These are phyloP conservation scores for Rhagonycha fulva DNA, from an alignment of 2,888 invertebrate genomes.

Conservation along the genomic window DNA sequence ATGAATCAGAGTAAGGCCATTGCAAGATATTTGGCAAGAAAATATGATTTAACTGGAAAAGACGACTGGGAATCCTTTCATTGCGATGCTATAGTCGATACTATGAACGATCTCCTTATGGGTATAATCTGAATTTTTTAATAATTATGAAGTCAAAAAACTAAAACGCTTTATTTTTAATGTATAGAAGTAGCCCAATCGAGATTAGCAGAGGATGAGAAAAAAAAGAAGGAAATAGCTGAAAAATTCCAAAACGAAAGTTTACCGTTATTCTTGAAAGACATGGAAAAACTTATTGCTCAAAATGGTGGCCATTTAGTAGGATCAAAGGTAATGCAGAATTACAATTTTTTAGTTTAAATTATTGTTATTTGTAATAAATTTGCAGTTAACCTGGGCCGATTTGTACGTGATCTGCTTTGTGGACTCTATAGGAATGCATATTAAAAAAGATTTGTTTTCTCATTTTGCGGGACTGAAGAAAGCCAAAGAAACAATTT, in stretches of 20 bases:
- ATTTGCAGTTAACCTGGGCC: background rate
- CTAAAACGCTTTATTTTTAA: background rate
- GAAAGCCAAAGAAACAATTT: slow-evolving; percentile 59
- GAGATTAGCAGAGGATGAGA: background rate
- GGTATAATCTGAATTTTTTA: too few species aligned
- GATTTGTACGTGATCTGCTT: slow-evolving; percentile 38
- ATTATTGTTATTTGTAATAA: too few species aligned
- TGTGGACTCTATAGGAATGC: slow-evolving; percentile 64
- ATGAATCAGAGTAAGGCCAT: slow-evolving; percentile 64
- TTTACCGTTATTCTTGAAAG: background rate
- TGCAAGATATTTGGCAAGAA: slow-evolving; percentile 63
- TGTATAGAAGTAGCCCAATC: background rate
- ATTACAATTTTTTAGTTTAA: too few species aligned
- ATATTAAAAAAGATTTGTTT: slow-evolving; percentile 60
- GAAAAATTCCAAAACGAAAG: background rate
- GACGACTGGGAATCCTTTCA: slow-evolving; percentile 61
- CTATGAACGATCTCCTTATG: slow-evolving; percentile 55
- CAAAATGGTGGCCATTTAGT: background rate
- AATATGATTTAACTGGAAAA: slow-evolving; percentile 60
- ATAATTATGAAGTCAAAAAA: background rate
- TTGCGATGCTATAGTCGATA: slow-evolving; percentile 65
- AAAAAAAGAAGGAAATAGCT: background rate
- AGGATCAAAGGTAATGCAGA: background rate
- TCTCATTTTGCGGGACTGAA: slow-evolving; percentile 60
- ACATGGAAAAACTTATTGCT: background rate